These are phyloP conservation scores for Formica aserva DNA, from an alignment of 2,888 invertebrate species.

Conservation along the genomic window DNA sequence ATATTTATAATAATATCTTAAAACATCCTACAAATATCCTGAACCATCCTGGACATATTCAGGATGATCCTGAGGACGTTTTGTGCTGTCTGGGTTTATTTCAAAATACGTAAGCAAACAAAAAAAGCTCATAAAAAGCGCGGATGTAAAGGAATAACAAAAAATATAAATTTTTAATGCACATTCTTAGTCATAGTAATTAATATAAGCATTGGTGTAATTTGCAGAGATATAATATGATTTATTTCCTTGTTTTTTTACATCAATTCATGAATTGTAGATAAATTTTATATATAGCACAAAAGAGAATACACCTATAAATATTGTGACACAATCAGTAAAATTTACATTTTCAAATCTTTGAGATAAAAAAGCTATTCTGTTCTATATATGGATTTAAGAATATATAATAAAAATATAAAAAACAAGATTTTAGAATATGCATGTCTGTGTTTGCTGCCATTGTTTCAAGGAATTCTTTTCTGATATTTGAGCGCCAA, in stretches of 20 bases:
- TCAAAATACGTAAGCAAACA: neutral
- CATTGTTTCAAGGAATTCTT: constrained; percentile 48
- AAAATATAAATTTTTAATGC: neutral
- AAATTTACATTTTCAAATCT: neutral
- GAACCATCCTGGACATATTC: too few species aligned
- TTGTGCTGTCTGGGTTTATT: too few species aligned
- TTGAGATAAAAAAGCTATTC: constrained; percentile 4
- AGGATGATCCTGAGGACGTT: too few species aligned
- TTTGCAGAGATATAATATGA: neutral
- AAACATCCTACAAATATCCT: too few species aligned
- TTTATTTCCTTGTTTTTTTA: neutral
- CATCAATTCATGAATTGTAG: neutral
- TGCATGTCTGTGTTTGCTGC: neutral
- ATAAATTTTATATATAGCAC: neutral
- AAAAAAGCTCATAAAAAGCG: neutral
- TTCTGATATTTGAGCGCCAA: constrained; percentile 79
- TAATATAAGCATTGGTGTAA: neutral
- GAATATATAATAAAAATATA: neutral
- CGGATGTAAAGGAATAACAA: neutral
- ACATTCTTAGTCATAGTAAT: neutral
- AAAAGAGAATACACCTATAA: neutral
- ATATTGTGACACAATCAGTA: neutral
- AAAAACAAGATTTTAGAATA: neutral
- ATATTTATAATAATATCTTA: too few species aligned
- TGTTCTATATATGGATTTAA: neutral